Base-by-base conservation (phyloP, 2,113 vertebrate species). In the Brienomyrus brachyistius region DNA sequence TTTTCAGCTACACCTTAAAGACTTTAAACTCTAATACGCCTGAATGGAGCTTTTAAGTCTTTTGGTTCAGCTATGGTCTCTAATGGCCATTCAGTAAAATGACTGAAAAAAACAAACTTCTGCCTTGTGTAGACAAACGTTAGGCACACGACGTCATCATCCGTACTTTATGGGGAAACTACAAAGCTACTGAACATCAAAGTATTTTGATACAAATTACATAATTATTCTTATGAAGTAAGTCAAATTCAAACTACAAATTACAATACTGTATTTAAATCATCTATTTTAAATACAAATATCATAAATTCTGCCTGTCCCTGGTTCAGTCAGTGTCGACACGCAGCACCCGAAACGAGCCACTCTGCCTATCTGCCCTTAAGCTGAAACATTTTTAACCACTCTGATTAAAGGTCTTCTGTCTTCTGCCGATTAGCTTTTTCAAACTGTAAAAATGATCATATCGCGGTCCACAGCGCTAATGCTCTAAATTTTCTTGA, bases 61-160 rank as follows among this genome's bases (percentile, higher is more conserved):
- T n/a, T 62, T 62, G 56, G 56, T 62, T 62, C 23, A 62, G 23
- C 56, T 62, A 62, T n/a, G 8, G 23, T 10, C 56, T 62, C 56
- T 62, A 62, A 62, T 62, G 23, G 21, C 54, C 54, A 2, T 56
- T 56, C 54, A 56, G 19, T 56, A 21, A 56, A 56, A 56, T 56
- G 19, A 56, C 56, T 92, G 93, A 92, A 56, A 90, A 90, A 88
- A 23, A 11, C 27, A 89, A 56, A 66, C 59, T 27, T 27, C 62
- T n/a, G 3, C 62, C n/a, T 66, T 31, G 27, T 27, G n/a, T 27
- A 10, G 9, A 66, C 23, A 62, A 62, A n/a, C 21, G 23, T 62
- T n/a, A 4, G 21, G 9, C n/a, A 0, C 59, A 66, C 1, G 9
- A 27, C 23, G 9, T 66, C n/a, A 66, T 66, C 59, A 27, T n/a